Evolutionary conservation across 2,888 invertebrate genomes (phyloP).

Genomic region (Nemotelus nigrinus): DNA sequence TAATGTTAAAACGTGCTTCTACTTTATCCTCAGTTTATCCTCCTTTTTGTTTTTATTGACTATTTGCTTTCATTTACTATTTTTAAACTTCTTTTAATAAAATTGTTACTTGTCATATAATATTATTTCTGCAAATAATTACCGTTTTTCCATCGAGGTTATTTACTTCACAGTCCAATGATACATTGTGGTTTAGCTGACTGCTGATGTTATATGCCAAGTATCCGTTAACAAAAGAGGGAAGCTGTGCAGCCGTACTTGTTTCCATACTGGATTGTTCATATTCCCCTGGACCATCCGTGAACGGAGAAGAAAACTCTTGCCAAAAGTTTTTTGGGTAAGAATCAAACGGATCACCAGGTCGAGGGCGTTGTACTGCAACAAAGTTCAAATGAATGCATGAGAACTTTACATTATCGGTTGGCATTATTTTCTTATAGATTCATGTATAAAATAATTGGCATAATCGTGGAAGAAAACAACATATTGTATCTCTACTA

Average conservation of each 20-base stretch:
- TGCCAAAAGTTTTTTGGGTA: conserved; percentile 66
- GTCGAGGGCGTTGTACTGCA: conserved; percentile 62
- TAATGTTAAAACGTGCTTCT: no score
- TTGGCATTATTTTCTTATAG: no score
- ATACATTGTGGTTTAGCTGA: conserved; percentile 72
- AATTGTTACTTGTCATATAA: neutral
- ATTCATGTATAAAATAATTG: no score
- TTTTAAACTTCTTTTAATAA: neutral
- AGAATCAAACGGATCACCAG: conserved; percentile 64
- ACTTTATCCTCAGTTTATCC: no score
- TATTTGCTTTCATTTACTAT: no score
- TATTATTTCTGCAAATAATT: conserved; percentile 52
- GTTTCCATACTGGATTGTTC: conserved; percentile 62
- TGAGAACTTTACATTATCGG: no score
- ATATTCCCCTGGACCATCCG: conserved; percentile 64
- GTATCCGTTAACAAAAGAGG: conserved; percentile 76
- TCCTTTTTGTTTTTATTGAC: neutral
- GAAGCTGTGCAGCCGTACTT: conserved; percentile 75
- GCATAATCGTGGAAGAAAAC: no score
- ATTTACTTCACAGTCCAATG: conserved; percentile 75
- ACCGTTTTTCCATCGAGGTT: conserved; percentile 77
- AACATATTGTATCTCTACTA: no score
- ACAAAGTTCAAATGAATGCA: conserved; percentile 4
- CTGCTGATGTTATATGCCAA: conserved; percentile 74
- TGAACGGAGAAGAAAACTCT: conserved; percentile 65